Evolutionary conservation across 1,140 invertebrate species (phyloP).

Genomic region (Diploscapter pachys): DNA sequence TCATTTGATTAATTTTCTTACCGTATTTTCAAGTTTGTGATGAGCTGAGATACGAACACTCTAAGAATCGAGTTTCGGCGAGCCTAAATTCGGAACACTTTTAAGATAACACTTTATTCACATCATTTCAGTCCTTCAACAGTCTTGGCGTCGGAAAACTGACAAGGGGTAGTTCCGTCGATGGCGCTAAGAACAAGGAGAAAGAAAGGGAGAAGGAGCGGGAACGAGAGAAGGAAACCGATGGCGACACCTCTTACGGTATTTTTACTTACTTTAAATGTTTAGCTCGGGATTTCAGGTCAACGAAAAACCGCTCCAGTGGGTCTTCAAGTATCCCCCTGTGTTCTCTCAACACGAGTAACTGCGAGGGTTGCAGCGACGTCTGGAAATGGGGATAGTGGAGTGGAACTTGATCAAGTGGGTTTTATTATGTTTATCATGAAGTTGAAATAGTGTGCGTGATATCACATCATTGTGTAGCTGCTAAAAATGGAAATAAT

Average conservation of each 20-base stretch:
- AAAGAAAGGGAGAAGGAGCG: constrained; percentile 8
- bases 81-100: neutral
- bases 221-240: constrained; percentile 21
- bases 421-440: too few relatives aligned
- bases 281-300: constrained; percentile 11
- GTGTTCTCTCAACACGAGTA: neutral
- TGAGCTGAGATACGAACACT: neutral
- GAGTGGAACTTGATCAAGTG: too few relatives aligned
- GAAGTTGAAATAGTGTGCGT: too few relatives aligned
- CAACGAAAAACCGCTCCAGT: constrained; percentile 17
- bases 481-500: too few relatives aligned
- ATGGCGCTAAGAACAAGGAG: constrained; percentile 29
- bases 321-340: constrained; percentile 9
- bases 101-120: neutral
- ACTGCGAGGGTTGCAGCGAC: too few relatives aligned
- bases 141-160: constrained; percentile 31
- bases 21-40: too few relatives aligned
- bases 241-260: constrained; percentile 20
- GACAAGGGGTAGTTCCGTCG: constrained; percentile 36
- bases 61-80: too few relatives aligned
- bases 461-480: too few relatives aligned
- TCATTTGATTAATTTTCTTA: too few relatives aligned
- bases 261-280: constrained; percentile 23
- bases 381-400: too few relatives aligned
- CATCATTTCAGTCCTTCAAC: constrained; percentile 37